These are phyloP conservation scores for Criorhina ranunculi DNA, from an alignment of 2,888 invertebrate genomes.

Conservation along the genomic window DNA sequence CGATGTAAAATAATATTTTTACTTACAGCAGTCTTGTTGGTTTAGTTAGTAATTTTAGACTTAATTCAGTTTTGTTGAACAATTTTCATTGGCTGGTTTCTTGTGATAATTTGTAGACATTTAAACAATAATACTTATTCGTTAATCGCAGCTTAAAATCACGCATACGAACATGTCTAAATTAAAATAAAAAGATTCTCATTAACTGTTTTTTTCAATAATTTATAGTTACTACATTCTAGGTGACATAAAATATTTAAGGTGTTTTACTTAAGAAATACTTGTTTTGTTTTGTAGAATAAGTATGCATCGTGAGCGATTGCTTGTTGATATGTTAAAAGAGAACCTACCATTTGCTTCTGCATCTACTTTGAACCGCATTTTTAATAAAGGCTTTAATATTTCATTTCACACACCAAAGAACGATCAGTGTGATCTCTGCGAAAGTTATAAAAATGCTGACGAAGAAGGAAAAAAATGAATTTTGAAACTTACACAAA, in stretches of 20 bases:
- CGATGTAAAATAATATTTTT: constrained; percentile 31
- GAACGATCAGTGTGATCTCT: too few relatives aligned
- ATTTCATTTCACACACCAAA: too few relatives aligned
- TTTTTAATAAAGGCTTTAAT: too few relatives aligned
- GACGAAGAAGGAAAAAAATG: too few relatives aligned
- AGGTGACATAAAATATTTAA: constrained; percentile 18
- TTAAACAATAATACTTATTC: constrained; percentile 20
- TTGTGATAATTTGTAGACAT: constrained; percentile 28
- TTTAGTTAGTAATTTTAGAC: constrained; percentile 33
- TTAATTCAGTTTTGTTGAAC: constrained; percentile 33
- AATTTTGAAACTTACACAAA: too few relatives aligned
- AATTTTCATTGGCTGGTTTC: constrained; percentile 31
- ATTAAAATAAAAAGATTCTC: constrained; percentile 23
- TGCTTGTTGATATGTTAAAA: background rate
- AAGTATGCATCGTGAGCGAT: constrained; percentile 1
- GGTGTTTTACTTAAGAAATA: constrained; percentile 19
- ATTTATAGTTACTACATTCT: constrained; percentile 27
- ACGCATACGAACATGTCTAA: constrained; percentile 14
- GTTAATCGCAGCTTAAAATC: constrained; percentile 9
- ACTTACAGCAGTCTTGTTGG: constrained; percentile 22
- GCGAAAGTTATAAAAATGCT: too few relatives aligned
- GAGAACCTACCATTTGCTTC: background rate
- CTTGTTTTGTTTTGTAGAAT: constrained; percentile 11
- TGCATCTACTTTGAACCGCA: too few relatives aligned
- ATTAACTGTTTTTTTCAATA: constrained; percentile 24